These are phyloP conservation scores for Nylanderia fulva DNA, from an alignment of 1,140 invertebrate genomes.

Conservation along the genomic window DNA sequence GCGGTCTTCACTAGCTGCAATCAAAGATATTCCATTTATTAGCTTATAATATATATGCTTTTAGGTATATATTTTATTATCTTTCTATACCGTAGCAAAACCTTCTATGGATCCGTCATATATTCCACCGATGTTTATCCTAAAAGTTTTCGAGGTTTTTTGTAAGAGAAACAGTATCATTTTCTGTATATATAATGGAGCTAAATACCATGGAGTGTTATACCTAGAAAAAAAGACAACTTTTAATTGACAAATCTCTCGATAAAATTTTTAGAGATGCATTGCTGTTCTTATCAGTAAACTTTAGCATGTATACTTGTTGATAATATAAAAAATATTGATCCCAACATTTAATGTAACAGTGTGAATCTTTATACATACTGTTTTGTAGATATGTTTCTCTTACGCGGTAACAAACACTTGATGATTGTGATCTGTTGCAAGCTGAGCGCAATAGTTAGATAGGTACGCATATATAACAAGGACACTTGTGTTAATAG, in stretches of 20 bases:
- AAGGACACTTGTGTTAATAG: rapidly evolving
- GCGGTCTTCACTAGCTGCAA: conserved; percentile 10
- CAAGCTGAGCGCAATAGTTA: not conserved
- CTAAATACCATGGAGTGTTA: not conserved
- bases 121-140: not conserved
- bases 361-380: not conserved
- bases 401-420: conserved; percentile 28
- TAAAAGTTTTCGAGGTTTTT: not conserved
- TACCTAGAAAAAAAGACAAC: no score
- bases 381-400: not conserved
- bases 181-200: not conserved
- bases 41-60: not conserved
- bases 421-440: conserved; percentile 22
- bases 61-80: no score
- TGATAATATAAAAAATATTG: no score
- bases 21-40: not conserved
- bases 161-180: not conserved
- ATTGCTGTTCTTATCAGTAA: no score
- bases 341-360: no score
- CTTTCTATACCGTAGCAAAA: not conserved
- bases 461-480: not conserved
- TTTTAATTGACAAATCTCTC: no score
- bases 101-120: not conserved
- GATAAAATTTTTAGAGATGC: no score
- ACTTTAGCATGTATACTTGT: no score